Evolutionary conservation across 64 coral and sea anemone species (phyloP).

Genomic region (Montipora efflorescens): DNA sequence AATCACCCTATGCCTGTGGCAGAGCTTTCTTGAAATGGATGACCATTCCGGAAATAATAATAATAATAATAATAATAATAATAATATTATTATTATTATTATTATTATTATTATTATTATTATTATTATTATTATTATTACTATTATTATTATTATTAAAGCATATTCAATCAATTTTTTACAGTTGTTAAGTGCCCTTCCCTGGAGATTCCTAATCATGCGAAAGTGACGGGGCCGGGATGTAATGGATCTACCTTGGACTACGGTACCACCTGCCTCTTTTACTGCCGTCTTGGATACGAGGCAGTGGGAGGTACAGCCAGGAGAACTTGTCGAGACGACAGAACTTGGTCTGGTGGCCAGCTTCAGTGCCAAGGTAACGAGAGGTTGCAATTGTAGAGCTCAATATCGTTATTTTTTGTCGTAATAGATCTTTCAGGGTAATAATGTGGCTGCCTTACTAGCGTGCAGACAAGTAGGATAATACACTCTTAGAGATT

Average conservation of each 20-base stretch:
- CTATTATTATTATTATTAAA: not conserved
- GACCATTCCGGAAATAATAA: too few species aligned
- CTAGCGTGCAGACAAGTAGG: too few species aligned
- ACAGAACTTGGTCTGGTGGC: conserved; percentile 23
- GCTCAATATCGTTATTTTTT: too few species aligned
- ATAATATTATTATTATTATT: too few species aligned
- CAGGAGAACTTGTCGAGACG: conserved; percentile 15
- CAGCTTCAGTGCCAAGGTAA: conserved; percentile 53
- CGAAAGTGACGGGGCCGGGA: not conserved
- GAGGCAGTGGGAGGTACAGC: conserved; percentile 1
- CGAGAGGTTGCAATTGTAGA: too few species aligned
- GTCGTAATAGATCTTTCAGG: too few species aligned
- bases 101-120: too few species aligned
- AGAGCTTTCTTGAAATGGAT: too few species aligned
- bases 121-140: not conserved
- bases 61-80: too few species aligned
- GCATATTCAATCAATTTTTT: not conserved
- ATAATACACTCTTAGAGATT: too few species aligned
- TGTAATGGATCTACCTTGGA: not conserved
- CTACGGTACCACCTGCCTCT: conserved; percentile 40
- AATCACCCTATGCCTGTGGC: too few species aligned
- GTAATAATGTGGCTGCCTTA: too few species aligned
- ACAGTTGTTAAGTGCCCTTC: conserved; percentile 34
- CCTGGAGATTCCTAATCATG: conserved; percentile 1
- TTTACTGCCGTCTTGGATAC: conserved; percentile 32